A percentile compares a stretch with the other conserved stretches of the same genome.
These are phyloP conservation scores for Philotrypesis tridentata DNA, from an alignment of 1,140 invertebrate species.

Conservation along the genomic window DNA sequence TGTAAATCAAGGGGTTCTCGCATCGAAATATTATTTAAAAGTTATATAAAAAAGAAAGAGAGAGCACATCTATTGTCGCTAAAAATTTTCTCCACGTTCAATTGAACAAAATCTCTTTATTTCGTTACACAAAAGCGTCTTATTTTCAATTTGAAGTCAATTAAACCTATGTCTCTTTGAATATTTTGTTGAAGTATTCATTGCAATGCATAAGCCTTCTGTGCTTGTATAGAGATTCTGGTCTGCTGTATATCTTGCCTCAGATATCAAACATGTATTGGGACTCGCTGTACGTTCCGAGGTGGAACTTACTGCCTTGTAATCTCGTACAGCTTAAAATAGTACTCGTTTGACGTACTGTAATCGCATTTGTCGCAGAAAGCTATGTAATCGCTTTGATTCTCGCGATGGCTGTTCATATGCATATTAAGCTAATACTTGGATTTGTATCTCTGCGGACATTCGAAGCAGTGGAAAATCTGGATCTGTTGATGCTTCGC, in stretches of 20 bases:
- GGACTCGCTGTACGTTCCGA: conserved; percentile 56
- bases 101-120: no score
- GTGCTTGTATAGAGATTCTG: conserved; percentile 58
- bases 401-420: conserved; percentile 23
- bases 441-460: conserved; percentile 48
- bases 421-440: conserved; percentile 34
- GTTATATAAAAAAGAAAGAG: no score
- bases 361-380: conserved; percentile 61
- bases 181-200: no score
- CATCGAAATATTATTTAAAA: no score
- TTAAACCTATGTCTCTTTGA: no score
- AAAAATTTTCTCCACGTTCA: no score
- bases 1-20: no score
- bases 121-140: no score
- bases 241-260: conserved; percentile 57
- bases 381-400: conserved; percentile 41
- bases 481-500: conserved; percentile 42
- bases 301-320: conserved; percentile 68
- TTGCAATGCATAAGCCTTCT: conserved; percentile 56
- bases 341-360: conserved; percentile 50
- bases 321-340: conserved; percentile 55
- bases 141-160: no score
- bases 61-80: no score
- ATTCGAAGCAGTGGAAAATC: conserved; percentile 49
- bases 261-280: conserved; percentile 62